These are phyloP conservation scores for Brachionichthys hirsutus DNA, from an alignment of 2,113 vertebrate species.

Conservation along the genomic window DNA sequence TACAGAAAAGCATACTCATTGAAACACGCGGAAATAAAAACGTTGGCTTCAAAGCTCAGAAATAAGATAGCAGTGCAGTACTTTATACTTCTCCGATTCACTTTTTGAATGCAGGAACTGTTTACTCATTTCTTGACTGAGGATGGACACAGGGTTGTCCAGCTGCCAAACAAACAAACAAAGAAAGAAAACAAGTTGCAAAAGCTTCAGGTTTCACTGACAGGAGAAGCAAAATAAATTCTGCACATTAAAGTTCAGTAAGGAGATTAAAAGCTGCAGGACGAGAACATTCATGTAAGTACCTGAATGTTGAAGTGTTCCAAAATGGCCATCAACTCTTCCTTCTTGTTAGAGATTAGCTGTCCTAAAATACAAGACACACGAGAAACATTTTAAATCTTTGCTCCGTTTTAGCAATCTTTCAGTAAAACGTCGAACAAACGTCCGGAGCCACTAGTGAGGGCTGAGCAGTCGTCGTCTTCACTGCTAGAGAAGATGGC, in stretches of 20 bases:
- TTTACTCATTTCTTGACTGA: conserved; percentile 95
- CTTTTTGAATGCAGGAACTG: conserved; percentile 91
- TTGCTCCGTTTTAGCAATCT: too few species aligned
- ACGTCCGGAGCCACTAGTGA: too few species aligned
- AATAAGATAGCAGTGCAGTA: conserved; percentile 38
- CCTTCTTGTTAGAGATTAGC: conserved; percentile 84
- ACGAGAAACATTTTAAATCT: neutral
- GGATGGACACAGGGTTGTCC: conserved; percentile 90
- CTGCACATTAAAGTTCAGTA: too few species aligned
- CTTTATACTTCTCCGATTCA: conserved; percentile 92
- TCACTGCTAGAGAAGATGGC: too few species aligned
- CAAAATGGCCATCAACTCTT: conserved; percentile 84
- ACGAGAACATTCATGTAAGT: conserved; percentile 14
- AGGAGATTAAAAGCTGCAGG: neutral
- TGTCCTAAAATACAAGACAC: conserved; percentile 58
- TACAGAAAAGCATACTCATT: conserved; percentile 39
- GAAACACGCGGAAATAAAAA: neutral
- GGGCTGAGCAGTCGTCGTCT: too few species aligned
- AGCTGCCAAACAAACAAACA: conserved; percentile 75
- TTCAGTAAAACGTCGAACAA: too few species aligned
- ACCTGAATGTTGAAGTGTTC: conserved; percentile 96
- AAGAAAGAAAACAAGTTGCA: neutral
- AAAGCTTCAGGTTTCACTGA: too few species aligned
- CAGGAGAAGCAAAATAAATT: too few species aligned
- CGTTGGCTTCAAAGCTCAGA: neutral